A percentile compares a stretch with the other conserved stretches of the same genome.
These are phyloP conservation scores for Saguinus midas DNA, from an alignment of 2,113 vertebrate genomes.

Conservation along the genomic window DNA sequence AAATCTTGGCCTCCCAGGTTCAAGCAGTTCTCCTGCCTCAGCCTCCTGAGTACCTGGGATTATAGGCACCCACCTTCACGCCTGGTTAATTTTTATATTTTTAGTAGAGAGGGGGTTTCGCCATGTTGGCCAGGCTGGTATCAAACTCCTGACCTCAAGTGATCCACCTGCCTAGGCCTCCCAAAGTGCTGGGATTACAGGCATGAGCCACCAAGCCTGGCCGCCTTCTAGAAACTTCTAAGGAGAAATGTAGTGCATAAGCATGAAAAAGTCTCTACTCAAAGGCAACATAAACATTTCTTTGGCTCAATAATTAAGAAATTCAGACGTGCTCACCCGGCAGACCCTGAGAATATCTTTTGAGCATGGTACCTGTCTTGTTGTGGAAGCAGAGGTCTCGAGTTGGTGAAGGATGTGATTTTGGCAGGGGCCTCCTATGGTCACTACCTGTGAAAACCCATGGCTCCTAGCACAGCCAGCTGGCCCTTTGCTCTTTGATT, in stretches of 20 bases:
- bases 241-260: not conserved
- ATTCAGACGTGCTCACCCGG: not conserved
- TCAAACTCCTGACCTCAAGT: too few relatives aligned
- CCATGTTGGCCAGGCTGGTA: too few relatives aligned
- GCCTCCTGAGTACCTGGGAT: too few relatives aligned
- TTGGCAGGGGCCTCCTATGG: not conserved
- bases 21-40: too few relatives aligned
- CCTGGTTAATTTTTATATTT: too few relatives aligned
- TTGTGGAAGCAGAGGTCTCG: not conserved
- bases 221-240: not conserved
- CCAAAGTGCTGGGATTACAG: too few relatives aligned
- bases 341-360: not conserved
- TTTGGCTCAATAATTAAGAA: not conserved
- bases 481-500: accelerated
- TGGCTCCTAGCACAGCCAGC: not conserved
- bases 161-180: too few relatives aligned
- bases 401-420: accelerated
- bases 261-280: not conserved
- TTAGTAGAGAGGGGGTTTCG: too few relatives aligned
- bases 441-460: not conserved
- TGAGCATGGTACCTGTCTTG: not conserved
- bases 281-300: not conserved
- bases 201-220: too few relatives aligned
- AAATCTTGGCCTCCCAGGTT: too few relatives aligned
- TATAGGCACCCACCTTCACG: too few relatives aligned